Evolutionary conservation across 2,888 invertebrate genomes (phyloP).

Genomic region (Fissipunctia ypsillon): DNA sequence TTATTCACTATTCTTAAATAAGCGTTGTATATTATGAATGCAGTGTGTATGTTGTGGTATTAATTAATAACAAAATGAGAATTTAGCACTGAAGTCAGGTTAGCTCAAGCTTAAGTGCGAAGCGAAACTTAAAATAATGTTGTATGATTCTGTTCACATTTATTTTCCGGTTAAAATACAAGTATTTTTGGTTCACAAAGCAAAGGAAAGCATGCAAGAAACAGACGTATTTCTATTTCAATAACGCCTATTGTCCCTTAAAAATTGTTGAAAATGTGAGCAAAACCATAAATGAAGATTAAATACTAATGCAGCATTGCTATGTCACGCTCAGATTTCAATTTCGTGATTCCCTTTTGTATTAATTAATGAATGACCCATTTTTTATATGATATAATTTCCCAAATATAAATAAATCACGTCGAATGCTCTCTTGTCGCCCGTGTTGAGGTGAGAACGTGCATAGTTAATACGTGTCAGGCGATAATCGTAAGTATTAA

Average conservation of each 20-base stretch:
- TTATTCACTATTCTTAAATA: not conserved
- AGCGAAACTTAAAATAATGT: constrained; percentile 62
- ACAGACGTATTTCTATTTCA: not conserved
- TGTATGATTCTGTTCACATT: constrained; percentile 58
- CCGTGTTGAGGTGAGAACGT: no score
- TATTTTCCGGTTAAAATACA: not conserved
- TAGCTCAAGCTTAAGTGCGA: constrained; percentile 63
- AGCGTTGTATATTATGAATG: constrained; percentile 47
- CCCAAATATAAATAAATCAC: no score
- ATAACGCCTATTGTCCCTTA: not conserved
- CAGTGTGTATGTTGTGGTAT: constrained; percentile 43
- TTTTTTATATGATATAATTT: no score
- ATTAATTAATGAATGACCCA: no score
- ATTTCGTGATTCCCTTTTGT: not conserved
- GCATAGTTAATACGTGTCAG: no score
- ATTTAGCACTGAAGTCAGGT: constrained; percentile 45
- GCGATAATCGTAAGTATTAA: no score
- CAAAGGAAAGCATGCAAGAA: not conserved
- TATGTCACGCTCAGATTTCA: constrained; percentile 51
- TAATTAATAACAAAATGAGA: constrained; percentile 63
- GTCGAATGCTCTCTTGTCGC: no score
- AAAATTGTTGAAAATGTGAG: constrained; percentile 28
- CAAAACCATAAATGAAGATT: constrained; percentile 56
- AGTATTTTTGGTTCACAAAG: not conserved
- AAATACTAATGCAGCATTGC: constrained; percentile 58